These are phyloP conservation scores for Momotus momota DNA, from an alignment of 2,797 vertebrate genomes.

Conservation along the genomic window DNA sequence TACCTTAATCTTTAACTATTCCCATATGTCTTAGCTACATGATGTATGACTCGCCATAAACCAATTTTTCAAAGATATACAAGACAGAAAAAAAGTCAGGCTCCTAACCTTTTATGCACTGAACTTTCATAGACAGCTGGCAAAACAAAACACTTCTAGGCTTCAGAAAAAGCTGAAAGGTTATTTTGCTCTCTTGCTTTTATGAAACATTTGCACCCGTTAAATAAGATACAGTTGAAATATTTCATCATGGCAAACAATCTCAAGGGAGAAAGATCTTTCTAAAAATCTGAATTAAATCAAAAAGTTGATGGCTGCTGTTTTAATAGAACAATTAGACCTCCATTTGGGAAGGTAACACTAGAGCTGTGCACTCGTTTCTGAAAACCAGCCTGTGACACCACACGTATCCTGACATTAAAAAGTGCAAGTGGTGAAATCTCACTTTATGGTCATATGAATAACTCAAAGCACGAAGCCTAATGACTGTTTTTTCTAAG, in stretches of 20 bases:
- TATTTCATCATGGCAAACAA: not conserved
- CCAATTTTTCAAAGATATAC: constrained; percentile 85
- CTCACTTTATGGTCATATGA: not conserved
- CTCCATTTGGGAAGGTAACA: not conserved
- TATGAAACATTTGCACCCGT: constrained; percentile 49
- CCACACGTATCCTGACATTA: not conserved
- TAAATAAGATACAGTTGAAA: constrained; percentile 51
- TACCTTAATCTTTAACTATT: constrained; percentile 87
- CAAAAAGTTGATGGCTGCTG: not conserved
- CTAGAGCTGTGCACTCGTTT: not conserved
- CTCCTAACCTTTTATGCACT: constrained; percentile 81
- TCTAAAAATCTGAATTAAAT: not conserved
- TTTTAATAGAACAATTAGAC: constrained; percentile 22
- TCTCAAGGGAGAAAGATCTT: not conserved
- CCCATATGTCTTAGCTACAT: constrained; percentile 83
- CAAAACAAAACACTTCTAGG: constrained; percentile 77
- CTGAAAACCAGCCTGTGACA: not conserved
- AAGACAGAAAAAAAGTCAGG: constrained; percentile 79
- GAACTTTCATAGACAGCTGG: constrained; percentile 80
- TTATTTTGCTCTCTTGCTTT: constrained; percentile 63
- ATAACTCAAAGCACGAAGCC: not conserved
- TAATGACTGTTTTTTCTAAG: not conserved
- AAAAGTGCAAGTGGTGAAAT: not conserved
- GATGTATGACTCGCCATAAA: constrained; percentile 84
- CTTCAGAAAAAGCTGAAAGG: constrained; percentile 56